Base-by-base conservation (phyloP, 1,140 invertebrate species). In the Bilobella aurantiaca region DNA sequence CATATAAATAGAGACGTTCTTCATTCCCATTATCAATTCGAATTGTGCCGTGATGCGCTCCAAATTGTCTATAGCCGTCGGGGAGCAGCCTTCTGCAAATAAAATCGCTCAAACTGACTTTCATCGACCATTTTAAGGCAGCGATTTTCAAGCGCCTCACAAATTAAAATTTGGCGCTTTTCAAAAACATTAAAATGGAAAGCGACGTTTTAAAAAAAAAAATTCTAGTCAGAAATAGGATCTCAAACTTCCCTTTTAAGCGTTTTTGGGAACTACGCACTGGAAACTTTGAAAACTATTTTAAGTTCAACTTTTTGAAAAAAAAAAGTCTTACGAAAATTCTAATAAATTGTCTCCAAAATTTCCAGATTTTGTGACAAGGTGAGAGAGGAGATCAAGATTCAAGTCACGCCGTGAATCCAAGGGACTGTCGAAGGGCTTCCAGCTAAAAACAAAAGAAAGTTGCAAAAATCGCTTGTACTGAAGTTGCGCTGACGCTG, bases 321-420 rank as follows among this genome's bases (percentile, higher is more conserved):
- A n/a, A n/a, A n/a, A n/a, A n/a, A n/a, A n/a, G n/a, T n/a, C 80
- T 83, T 30, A 77, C 60, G 1, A 74, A 71, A 66, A 77, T 73
- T 63, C 76, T 78, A 82, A 81, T 83, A 0, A 76, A 75, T 67
- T 85, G 82, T 23, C 2, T 83, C 83, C 31, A 85, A 75, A 5
- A 79, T 77, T 66, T 82, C 78, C 1, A 81, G 79, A 1, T 82
- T 75, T 21, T 82, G 74, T 42, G 74, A 66, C 18, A 75, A 68
- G 67, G 76, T 83, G 77, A 65, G 64, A 76, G 74, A 60, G 74
- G 69, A 66, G 75, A 23, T 64, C 25, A 1, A 53, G 27, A 47
- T 66, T 71, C 8, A 64, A 47, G 46, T 67, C 37, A 25, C 67
- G 69, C 46, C 58, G 60, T 73, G 79, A 77, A 42, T 78, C 78